Percentiles rank a stretch among this genome's conserved stretches.
phyloP scores from a whole-genome alignment of 2,113 vertebrate genomes.

The Coregonus clupeaformis region DNA sequence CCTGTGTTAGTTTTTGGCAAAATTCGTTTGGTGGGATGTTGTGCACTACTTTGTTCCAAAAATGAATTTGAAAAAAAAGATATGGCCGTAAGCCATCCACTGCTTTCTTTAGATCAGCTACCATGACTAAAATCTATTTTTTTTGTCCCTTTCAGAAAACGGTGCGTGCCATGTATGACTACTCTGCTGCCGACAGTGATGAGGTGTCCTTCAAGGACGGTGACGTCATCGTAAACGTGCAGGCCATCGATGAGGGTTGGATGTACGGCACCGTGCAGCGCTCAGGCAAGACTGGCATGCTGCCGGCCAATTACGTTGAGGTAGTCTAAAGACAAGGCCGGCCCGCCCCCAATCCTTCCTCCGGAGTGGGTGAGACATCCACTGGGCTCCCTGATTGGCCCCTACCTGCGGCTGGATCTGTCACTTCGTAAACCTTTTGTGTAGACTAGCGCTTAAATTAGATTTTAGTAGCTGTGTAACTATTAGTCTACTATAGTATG shows the following conservation, averaged over 20 bases:
- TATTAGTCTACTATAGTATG: constrained; percentile 21
- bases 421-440: constrained; percentile 44
- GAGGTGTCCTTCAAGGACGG: constrained; percentile 96
- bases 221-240: constrained; percentile 91
- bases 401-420: constrained; percentile 27
- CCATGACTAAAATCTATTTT: background rate
- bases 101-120: background rate
- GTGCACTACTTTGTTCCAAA: no score
- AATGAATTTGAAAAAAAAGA: no score
- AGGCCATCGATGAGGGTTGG: constrained; percentile 97
- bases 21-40: no score
- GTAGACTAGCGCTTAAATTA: constrained; percentile 38
- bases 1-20: background rate
- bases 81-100: background rate
- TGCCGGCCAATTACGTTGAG: constrained; percentile 96
- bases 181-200: constrained; percentile 84
- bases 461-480: constrained; percentile 23
- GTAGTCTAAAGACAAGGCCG: constrained; percentile 74
- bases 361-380: constrained; percentile 52
- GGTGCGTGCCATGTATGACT: constrained; percentile 94
- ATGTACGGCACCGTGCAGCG: constrained; percentile 98
- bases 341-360: constrained; percentile 40
- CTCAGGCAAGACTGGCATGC: constrained; percentile 94
- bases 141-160: constrained; percentile 78
- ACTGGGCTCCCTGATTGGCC: constrained; percentile 30